Percentiles rank a stretch among this genome's conserved stretches.
Evolutionary conservation across 2,113 vertebrate species (phyloP).

Genomic region (Mohoua ochrocephala): DNA sequence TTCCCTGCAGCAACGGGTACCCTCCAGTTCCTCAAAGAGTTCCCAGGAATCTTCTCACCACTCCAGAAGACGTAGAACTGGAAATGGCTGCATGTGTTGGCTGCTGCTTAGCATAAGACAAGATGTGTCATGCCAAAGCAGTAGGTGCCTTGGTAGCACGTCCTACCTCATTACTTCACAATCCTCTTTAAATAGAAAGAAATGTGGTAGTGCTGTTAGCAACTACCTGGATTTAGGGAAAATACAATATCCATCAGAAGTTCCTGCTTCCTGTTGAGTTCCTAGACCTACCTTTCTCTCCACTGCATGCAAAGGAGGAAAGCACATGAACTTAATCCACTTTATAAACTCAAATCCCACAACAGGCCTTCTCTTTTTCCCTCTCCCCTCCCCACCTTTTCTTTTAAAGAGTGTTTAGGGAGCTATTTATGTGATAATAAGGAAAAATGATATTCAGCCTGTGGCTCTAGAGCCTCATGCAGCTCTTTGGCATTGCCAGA

Average conservation of each 20-base stretch:
- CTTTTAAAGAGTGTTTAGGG: slow-evolving; percentile 33
- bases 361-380: not conserved
- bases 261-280: not conserved
- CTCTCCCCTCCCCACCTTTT: not conserved
- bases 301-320: not conserved
- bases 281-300: not conserved
- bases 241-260: not conserved
- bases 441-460: slow-evolving; percentile 54
- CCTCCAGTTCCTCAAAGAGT: not conserved
- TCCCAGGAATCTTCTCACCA: not conserved
- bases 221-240: not conserved
- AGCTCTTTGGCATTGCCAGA: slow-evolving; percentile 28
- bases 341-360: not conserved
- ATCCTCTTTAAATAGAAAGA: not conserved
- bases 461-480: slow-evolving; percentile 43
- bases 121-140: not conserved
- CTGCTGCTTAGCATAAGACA: not conserved
- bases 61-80: not conserved
- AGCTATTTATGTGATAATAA: slow-evolving; percentile 55
- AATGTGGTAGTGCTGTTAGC: not conserved
- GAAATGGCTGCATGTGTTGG: not conserved
- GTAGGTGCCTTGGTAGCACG: not conserved
- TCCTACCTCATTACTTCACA: not conserved
- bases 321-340: not conserved
- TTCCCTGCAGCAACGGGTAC: not conserved